A percentile compares a stretch with the other conserved stretches of the same genome.
phyloP scores from a whole-genome alignment of 2,797 vertebrate genomes.

The Chloroceryle amazona region DNA sequence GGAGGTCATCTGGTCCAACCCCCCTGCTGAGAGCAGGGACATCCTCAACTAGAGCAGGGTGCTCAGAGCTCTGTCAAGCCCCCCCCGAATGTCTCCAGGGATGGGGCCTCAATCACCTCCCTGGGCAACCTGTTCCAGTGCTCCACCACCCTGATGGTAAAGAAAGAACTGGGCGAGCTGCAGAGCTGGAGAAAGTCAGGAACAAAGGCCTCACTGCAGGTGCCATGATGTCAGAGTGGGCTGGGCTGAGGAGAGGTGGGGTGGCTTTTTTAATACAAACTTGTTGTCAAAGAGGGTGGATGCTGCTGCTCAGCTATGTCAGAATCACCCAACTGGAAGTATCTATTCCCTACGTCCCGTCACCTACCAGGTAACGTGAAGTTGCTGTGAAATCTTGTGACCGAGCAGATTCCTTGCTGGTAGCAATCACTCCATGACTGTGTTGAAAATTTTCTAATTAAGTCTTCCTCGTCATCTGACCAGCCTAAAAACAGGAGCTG shows the following conservation, averaged over 20 bases:
- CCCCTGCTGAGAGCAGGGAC: too few relatives aligned
- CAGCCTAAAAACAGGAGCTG: constrained; percentile 8
- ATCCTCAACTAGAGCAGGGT: too few relatives aligned
- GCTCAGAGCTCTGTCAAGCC: too few relatives aligned
- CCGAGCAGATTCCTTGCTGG: background rate
- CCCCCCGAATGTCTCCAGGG: too few relatives aligned
- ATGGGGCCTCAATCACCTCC: too few relatives aligned
- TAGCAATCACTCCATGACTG: background rate
- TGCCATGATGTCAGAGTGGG: background rate
- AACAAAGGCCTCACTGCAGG: background rate
- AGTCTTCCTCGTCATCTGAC: constrained; percentile 1
- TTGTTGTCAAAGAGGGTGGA: background rate
- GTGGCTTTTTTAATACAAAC: background rate
- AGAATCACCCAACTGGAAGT: background rate
- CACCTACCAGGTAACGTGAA: background rate
- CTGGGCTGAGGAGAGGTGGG: background rate
- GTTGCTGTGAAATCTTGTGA: background rate
- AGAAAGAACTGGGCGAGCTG: background rate
- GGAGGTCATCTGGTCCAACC: too few relatives aligned
- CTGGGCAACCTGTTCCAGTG: too few relatives aligned
- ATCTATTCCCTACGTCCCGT: background rate
- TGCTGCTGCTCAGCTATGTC: background rate
- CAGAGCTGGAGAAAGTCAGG: background rate
- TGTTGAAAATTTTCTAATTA: constrained; percentile 23
- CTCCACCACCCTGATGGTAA: too few relatives aligned